These are phyloP conservation scores for Chrysomela aeneicollis DNA, from an alignment of 2,888 invertebrate species.

Conservation along the genomic window DNA sequence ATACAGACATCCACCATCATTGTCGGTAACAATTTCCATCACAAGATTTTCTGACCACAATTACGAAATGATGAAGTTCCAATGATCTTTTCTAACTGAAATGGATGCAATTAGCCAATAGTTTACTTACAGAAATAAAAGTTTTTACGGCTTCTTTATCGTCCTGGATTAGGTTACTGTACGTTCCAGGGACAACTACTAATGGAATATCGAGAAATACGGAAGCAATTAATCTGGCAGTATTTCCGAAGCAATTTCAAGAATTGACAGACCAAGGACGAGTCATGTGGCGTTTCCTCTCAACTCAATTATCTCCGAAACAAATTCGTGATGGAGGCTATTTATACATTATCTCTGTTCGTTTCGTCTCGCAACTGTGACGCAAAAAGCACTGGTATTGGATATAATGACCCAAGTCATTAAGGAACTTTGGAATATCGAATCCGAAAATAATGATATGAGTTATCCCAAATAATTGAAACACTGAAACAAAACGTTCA, in stretches of 20 bases:
- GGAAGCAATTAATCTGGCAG: background rate
- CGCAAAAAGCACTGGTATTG: too few relatives aligned
- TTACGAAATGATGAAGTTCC: too few relatives aligned
- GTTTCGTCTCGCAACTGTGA: background rate
- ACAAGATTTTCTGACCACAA: too few relatives aligned
- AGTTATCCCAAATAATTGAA: too few relatives aligned
- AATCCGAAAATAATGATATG: too few relatives aligned
- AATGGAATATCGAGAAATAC: background rate
- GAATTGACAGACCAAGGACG: slow-evolving; percentile 19
- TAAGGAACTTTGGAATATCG: too few relatives aligned
- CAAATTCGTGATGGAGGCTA: slow-evolving; percentile 6
- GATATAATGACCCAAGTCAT: too few relatives aligned
- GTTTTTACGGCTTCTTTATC: background rate
- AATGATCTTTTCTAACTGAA: too few relatives aligned
- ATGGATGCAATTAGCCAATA: background rate
- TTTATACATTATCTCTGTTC: background rate
- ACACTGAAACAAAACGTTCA: too few relatives aligned
- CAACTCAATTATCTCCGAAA: background rate
- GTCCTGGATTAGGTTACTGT: background rate
- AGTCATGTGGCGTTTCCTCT: slow-evolving; percentile 5
- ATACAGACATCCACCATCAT: too few relatives aligned
- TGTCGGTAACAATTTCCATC: too few relatives aligned
- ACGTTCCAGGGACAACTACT: background rate
- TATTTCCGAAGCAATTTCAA: slow-evolving; percentile 1
- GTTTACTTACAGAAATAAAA: background rate